Evolutionary conservation across 1,140 invertebrate genomes (phyloP), one percentile per base, ranked within the genome.

Genomic region (Bradynema listronoti): DNA sequence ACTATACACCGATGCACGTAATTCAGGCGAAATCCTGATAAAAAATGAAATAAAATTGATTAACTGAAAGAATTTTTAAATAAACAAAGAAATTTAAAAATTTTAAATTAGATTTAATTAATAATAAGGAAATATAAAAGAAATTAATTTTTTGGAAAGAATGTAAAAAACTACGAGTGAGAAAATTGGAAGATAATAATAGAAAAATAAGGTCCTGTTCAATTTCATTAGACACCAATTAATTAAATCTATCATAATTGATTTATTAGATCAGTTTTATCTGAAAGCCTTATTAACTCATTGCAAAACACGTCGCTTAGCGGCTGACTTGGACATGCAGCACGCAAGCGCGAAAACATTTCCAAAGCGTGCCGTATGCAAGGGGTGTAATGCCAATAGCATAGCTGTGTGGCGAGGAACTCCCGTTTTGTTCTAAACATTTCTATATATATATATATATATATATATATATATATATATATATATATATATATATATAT

Each of bases 391-490:
- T 61, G 47, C 24, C 53, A 57, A 25, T 60, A 43, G 41, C 59
- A 61, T 22, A 61, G 29, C 27, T 61, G 59, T 25, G 50, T 25
- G 53, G 59, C 59, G 29, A 56, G 22, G 50, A 61, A 60, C 34
- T 61, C 59, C 25, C 50, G 56, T 34, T 46, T 45, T 7, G 55
- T 60, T 32, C 59, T 61, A 16, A 29, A 58, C 27, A 1, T 42
- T 24, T 7, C 53, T 39, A 57, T 1, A n/a, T 14, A 29, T 30
- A 30, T 29, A 36, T 11, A 11, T 22, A 14, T 27, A 5, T 4
- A 42, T 24, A 3, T 30, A 22, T 19, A 51, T 7, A 6, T 52
- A 1, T 22, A n/a, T 16, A 50, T 29, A 30, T 56, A 29, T 24
- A 6, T 5, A 56, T 32, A 11, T 1, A 9, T 30, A 16, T 25